Evolutionary conservation across 2,888 invertebrate species (phyloP).

Genomic region (Neocrepidodera transversa): DNA sequence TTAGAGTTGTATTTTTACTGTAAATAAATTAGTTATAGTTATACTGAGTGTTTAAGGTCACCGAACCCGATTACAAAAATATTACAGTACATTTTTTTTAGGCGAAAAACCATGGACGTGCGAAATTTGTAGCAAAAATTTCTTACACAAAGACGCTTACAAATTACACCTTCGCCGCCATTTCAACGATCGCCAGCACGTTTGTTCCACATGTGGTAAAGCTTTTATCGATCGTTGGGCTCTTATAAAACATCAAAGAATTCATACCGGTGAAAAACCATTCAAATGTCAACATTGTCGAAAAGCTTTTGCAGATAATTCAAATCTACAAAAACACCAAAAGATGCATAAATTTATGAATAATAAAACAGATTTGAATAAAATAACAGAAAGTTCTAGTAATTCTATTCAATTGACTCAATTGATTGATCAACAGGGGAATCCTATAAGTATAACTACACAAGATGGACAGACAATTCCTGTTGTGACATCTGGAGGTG

Average conservation of each 20-base stretch:
- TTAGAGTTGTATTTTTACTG: too few relatives aligned
- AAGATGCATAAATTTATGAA: background rate
- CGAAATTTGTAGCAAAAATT: constrained; percentile 66
- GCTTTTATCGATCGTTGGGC: constrained; percentile 73
- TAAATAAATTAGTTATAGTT: too few relatives aligned
- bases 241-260: constrained; percentile 69
- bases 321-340: constrained; percentile 10
- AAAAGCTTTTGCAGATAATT: constrained; percentile 72
- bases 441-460: constrained; percentile 72
- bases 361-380: background rate
- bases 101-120: constrained; percentile 67
- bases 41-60: too few relatives aligned
- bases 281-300: constrained; percentile 75
- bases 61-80: background rate
- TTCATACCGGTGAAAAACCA: constrained; percentile 74
- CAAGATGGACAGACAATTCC: constrained; percentile 73
- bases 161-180: constrained; percentile 73
- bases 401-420: constrained; percentile 54
- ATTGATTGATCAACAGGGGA: constrained; percentile 74
- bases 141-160: constrained; percentile 69
- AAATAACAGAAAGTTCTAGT: background rate
- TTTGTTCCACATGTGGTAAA: constrained; percentile 66
- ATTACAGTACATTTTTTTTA: constrained; percentile 16
- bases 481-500: constrained; percentile 65
- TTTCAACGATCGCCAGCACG: constrained; percentile 69